Percentiles rank a stretch among this genome's conserved stretches.
Evolutionary conservation across 2,888 invertebrate species (phyloP).

Genomic region (Drosophila pseudotakahashii): DNA sequence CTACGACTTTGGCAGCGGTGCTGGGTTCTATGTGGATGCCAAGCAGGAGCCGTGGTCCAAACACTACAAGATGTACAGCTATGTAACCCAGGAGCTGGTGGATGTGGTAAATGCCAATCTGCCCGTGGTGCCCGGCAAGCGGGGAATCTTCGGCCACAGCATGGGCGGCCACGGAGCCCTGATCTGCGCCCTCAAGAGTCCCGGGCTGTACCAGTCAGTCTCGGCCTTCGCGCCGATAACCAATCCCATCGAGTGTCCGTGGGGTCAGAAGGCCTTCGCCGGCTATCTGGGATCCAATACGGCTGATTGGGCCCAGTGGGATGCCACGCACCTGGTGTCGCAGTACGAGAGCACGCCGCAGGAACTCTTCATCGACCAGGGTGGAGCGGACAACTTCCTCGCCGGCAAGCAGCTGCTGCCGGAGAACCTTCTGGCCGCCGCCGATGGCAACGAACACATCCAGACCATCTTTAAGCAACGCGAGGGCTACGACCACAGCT

Average conservation of each 20-base stretch:
- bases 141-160: constrained; percentile 94
- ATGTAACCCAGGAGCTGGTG: constrained; percentile 94
- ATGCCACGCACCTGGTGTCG: constrained; percentile 93
- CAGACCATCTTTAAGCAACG: constrained; percentile 89
- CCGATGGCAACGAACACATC: constrained; percentile 86
- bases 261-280: constrained; percentile 94
- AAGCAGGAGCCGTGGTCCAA: constrained; percentile 95
- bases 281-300: constrained; percentile 90
- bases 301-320: constrained; percentile 92
- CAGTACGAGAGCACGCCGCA: constrained; percentile 93
- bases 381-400: constrained; percentile 92
- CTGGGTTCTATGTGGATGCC: constrained; percentile 98
- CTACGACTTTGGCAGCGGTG: constrained; percentile 97
- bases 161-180: constrained; percentile 99
- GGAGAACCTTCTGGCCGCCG: constrained; percentile 88
- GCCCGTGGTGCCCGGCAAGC: constrained; percentile 86
- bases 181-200: constrained; percentile 94
- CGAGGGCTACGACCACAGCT: constrained; percentile 97
- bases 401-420: constrained; percentile 91
- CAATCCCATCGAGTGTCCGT: constrained; percentile 92
- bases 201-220: constrained; percentile 93
- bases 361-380: constrained; percentile 95
- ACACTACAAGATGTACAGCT: constrained; percentile 97
- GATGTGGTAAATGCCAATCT: constrained; percentile 91
- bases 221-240: constrained; percentile 98